Evolutionary conservation across 2,113 vertebrate species (phyloP).

Genomic region (Vombatus ursinus): DNA sequence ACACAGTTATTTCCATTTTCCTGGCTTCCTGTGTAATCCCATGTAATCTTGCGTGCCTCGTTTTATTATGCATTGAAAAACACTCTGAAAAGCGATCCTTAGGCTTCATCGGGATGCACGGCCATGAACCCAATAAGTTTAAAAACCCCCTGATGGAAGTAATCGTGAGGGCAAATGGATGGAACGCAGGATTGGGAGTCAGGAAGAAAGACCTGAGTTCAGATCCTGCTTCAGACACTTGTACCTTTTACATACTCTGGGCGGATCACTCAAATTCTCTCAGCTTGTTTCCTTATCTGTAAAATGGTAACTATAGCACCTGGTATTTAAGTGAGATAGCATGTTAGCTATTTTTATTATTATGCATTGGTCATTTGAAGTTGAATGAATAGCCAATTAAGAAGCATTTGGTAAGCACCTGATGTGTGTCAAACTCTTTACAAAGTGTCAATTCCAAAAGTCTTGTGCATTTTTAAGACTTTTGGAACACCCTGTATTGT

Average conservation of each 20-base stretch:
- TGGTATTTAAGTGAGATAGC: neutral
- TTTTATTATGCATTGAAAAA: neutral
- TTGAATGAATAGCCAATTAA: neutral
- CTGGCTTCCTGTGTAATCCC: neutral
- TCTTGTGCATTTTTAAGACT: neutral
- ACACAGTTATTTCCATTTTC: fast-evolving
- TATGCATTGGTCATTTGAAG: neutral
- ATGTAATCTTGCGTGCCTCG: neutral
- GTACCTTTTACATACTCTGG: neutral
- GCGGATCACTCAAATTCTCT: neutral
- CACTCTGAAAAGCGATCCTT: neutral
- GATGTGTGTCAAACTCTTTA: neutral
- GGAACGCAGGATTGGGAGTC: neutral
- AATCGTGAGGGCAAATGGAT: neutral
- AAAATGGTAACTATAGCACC: neutral
- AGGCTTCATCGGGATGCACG: neutral
- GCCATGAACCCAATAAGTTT: neutral
- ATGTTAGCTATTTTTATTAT: neutral
- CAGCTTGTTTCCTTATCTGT: neutral
- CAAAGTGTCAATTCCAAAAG: neutral
- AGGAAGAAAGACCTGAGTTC: neutral
- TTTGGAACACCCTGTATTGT: neutral
- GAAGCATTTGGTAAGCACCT: neutral
- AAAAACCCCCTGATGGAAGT: neutral
- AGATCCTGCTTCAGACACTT: neutral